Percentiles rank a stretch among this genome's conserved stretches.
phyloP scores from a whole-genome alignment of 2,113 vertebrate genomes.

The Taurulus bubalis region DNA sequence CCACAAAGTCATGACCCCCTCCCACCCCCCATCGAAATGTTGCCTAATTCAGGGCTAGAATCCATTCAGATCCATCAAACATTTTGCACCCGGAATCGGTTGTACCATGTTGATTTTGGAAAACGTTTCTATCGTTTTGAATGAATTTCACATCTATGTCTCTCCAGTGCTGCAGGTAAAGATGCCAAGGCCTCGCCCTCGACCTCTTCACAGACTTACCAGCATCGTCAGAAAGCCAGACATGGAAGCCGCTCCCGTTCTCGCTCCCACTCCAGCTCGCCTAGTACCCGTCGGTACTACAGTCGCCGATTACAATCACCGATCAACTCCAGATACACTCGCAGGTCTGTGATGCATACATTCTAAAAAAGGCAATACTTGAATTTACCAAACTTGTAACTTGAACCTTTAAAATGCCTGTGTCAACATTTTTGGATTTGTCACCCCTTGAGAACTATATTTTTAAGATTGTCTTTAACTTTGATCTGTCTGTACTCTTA shows the following conservation, averaged over 20 bases:
- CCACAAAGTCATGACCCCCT: too few species aligned
- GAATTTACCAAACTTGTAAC: background rate
- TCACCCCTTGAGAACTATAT: background rate
- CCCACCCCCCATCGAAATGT: too few species aligned
- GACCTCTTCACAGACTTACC: conserved; percentile 30
- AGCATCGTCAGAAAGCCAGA: conserved; percentile 26
- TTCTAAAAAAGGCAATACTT: background rate
- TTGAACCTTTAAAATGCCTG: background rate
- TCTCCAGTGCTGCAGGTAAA: conserved; percentile 30
- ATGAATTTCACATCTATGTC: rapidly evolving
- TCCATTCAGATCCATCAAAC: background rate
- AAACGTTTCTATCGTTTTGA: background rate
- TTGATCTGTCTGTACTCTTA: background rate
- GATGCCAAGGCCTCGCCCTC: background rate
- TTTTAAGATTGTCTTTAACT: background rate
- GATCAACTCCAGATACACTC: conserved; percentile 3
- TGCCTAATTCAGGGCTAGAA: too few species aligned
- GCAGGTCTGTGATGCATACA: conserved; percentile 46
- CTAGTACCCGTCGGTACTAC: conserved; percentile 54
- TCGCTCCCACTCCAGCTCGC: conserved; percentile 67
- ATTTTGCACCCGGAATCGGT: too few species aligned
- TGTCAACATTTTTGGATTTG: background rate
- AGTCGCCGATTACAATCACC: conserved; percentile 44
- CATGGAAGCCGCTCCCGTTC: conserved; percentile 38
- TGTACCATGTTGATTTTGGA: background rate